phyloP scores from a whole-genome alignment of 2,113 vertebrate genomes.

The Glareola pratincola region DNA sequence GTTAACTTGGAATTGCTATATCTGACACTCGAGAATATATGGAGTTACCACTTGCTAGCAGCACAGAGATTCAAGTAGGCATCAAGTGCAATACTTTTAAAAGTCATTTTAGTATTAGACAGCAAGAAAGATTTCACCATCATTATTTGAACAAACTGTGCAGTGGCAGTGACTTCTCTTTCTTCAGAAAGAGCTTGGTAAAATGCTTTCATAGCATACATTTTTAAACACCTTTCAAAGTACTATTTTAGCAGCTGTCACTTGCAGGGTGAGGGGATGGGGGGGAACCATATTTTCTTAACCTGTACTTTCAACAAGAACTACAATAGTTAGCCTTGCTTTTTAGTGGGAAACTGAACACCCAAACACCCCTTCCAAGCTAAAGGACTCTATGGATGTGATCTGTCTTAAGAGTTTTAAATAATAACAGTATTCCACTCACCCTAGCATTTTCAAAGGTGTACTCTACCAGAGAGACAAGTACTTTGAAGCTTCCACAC shows the following conservation, averaged over 20 bases:
- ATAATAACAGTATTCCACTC: neutral
- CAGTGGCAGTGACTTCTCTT: neutral
- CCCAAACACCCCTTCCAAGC: neutral
- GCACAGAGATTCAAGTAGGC: neutral
- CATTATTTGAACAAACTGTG: neutral
- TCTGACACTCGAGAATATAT: neutral
- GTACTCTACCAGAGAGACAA: neutral
- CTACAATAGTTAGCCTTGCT: neutral
- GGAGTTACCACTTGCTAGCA: neutral
- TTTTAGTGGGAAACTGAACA: neutral
- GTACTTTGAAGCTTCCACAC: neutral
- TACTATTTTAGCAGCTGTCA: neutral
- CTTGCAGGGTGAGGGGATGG: neutral
- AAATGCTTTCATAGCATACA: neutral
- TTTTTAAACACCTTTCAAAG: neutral
- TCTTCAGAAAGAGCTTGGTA: neutral
- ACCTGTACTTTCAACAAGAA: neutral
- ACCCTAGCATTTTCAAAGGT: neutral
- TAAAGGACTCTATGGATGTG: neutral
- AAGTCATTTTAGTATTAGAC: neutral
- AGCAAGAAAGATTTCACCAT: neutral
- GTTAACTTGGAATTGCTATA: neutral
- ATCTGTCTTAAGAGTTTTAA: neutral
- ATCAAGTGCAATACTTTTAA: neutral
- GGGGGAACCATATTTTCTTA: neutral